phyloP scores from a whole-genome alignment of 1,140 invertebrate genomes.

The Aphaenogaster floridana region DNA sequence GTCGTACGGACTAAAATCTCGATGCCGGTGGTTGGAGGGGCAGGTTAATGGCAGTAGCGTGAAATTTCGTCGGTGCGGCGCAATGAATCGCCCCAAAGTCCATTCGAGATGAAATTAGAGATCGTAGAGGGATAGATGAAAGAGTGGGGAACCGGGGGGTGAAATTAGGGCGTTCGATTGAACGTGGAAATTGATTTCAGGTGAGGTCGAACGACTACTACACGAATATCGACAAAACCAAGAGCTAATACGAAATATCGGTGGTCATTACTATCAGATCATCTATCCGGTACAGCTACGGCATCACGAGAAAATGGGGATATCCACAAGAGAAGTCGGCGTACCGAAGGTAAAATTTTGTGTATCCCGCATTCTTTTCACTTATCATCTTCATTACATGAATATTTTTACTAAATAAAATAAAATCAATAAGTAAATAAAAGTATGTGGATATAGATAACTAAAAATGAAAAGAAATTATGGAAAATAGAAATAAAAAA shows the following conservation, averaged over 20 bases:
- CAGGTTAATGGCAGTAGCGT: conserved; percentile 52
- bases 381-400: neutral
- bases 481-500: neutral
- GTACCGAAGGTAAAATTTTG: conserved; percentile 91
- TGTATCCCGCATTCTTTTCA: neutral
- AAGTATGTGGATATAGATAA: neutral
- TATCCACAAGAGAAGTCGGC: conserved; percentile 95
- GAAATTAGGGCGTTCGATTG: conserved; percentile 72
- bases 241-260: conserved; percentile 95
- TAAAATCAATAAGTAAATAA: neutral
- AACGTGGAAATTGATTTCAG: conserved; percentile 87
- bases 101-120: conserved; percentile 63
- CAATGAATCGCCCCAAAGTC: conserved; percentile 55
- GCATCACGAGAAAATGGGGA: conserved; percentile 98
- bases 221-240: conserved; percentile 96
- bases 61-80: conserved; percentile 40
- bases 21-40: neutral
- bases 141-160: conserved; percentile 1
- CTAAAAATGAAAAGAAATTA: neutral
- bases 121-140: conserved; percentile 21
- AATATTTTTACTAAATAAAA: neutral
- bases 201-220: conserved; percentile 95
- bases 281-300: conserved; percentile 97
- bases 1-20: conserved; percentile 41
- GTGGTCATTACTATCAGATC: conserved; percentile 96